Percentiles rank a stretch among this genome's conserved stretches.
phyloP scores from a whole-genome alignment of 2,797 vertebrate genomes.

The Morelia viridis region DNA sequence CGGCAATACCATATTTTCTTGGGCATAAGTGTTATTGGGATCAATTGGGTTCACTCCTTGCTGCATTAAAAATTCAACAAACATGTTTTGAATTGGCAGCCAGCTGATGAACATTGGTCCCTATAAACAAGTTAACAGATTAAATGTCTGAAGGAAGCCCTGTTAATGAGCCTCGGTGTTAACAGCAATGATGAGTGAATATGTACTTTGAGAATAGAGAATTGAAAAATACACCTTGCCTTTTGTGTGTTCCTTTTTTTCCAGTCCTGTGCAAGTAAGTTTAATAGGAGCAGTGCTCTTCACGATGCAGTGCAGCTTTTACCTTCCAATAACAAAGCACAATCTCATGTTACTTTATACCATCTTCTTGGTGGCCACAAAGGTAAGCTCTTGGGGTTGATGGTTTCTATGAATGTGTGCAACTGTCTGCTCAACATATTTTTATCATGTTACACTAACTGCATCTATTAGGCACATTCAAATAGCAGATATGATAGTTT shows the following conservation, averaged over 20 bases:
- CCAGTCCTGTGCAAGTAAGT: constrained; percentile 90
- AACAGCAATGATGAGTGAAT: background rate
- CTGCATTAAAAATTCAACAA: background rate
- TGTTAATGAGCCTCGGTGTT: background rate
- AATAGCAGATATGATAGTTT: background rate
- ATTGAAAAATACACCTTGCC: constrained; percentile 13
- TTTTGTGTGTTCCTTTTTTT: constrained; percentile 43
- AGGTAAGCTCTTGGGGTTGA: constrained; percentile 79
- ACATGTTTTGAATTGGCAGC: background rate
- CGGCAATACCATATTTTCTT: background rate
- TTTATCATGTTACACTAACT: background rate
- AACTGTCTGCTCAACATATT: background rate
- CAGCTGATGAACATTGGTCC: background rate
- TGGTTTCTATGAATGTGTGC: background rate
- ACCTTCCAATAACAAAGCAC: constrained; percentile 83
- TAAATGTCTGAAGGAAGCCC: background rate
- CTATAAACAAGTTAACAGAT: background rate
- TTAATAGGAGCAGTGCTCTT: constrained; percentile 93
- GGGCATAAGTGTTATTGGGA: background rate
- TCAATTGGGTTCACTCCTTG: background rate
- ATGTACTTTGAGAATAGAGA: constrained; percentile 12
- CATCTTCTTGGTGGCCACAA: constrained; percentile 83
- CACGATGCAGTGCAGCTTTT: constrained; percentile 82
- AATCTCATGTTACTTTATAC: constrained; percentile 92
- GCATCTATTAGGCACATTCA: background rate